These are phyloP conservation scores for Manacus vitellinus DNA, from an alignment of 2,113 vertebrate species.

Conservation along the genomic window DNA sequence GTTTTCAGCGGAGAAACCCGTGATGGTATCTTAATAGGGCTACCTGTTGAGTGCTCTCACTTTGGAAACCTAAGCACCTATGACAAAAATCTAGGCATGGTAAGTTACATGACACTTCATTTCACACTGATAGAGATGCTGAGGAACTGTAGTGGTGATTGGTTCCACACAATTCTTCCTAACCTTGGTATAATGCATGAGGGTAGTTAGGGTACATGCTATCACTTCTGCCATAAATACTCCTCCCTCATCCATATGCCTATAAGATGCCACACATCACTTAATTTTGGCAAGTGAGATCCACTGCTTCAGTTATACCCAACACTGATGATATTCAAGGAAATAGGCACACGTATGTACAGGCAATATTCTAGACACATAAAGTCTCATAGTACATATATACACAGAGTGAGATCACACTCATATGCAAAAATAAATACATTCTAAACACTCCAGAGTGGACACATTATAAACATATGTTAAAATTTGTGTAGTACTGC, in stretches of 20 bases:
- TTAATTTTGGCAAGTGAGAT: background rate
- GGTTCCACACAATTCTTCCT: background rate
- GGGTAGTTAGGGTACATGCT: background rate
- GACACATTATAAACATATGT: background rate
- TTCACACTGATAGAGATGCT: background rate
- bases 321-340: background rate
- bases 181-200: background rate
- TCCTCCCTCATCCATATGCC: background rate
- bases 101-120: background rate
- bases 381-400: background rate
- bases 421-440: background rate
- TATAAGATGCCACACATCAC: background rate
- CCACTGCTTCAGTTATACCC: background rate
- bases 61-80: background rate
- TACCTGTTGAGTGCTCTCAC: background rate
- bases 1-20: background rate
- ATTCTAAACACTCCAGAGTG: background rate
- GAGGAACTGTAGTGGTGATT: background rate
- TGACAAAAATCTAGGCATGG: background rate
- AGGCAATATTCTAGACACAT: background rate
- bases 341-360: background rate
- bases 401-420: background rate
- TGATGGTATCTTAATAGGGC: background rate
- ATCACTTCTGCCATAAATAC: background rate
- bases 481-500: background rate